Base-by-base conservation (phyloP, 2,888 invertebrate species). In the Nectonema munidae region DNA sequence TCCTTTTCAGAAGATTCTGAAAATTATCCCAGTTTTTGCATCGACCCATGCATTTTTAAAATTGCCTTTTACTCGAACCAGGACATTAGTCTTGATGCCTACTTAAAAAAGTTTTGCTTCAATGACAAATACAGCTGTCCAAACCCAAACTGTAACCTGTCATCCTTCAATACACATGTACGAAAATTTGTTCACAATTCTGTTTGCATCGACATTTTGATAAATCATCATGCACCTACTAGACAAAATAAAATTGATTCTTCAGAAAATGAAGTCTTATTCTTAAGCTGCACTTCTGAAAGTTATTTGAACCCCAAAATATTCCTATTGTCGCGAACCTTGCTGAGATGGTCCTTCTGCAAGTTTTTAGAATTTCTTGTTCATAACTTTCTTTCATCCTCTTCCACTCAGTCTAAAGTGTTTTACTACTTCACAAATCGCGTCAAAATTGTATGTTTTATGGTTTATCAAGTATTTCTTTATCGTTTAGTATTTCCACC, bases 41-140 rank as follows among this genome's bases (percentile, higher is more conserved):
- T 34, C 6, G 6, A 18, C 14, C 35, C 35, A 4, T 15, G 35
- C 6, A 18, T 34, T 9, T 11, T 34, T 16, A 34, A 6, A 5
- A 15, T 15, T 5, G 5, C 17, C 20, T 34, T 34, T 34, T 34
- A 34, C 35, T 18, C 19, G 11, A 9, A 11, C 6, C 35, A 34
- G 11, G 35, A 34, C 14, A 19, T 34, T 18, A 19, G 19, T 19
- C 15, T 34, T 5, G 5, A 15, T 5, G 20, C 5, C 35, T 34
- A 19, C 14, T 15, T 34, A 4, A 5, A 5, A 18, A 5, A 14
- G 9, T 34, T 42, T 33, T 34, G 35, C 19, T 34, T 34, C 20
- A 14, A 34, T 14, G 19, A 18, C 5, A 14, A 34, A 19, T 34
- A 34, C 14, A 5, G 5, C 17, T 34, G 35, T 19, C 35, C 35